Conservation (phyloP, 1,140 invertebrate species). For the Ylistrum balloti region DNA sequence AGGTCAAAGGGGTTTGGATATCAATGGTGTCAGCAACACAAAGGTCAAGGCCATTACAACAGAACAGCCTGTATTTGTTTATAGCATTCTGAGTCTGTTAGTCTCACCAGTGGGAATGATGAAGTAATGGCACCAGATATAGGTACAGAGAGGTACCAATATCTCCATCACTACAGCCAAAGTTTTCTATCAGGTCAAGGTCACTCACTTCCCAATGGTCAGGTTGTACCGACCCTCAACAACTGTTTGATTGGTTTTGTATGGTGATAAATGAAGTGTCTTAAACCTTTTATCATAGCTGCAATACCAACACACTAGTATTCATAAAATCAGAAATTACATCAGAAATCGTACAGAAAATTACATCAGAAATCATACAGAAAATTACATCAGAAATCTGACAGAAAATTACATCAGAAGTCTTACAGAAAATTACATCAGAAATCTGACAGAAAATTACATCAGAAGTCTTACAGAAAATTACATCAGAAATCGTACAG, state of each 20-base stretch:
- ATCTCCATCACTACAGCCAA: background rate
- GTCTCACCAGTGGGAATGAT: background rate
- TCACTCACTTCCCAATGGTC: background rate
- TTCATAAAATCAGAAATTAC: too few species aligned
- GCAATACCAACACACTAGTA: background rate
- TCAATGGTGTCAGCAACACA: background rate
- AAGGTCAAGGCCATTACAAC: background rate
- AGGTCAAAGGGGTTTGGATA: background rate
- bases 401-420: too few species aligned
- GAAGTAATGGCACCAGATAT: background rate
- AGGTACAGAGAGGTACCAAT: background rate
- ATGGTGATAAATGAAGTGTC: background rate
- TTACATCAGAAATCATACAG: too few species aligned
- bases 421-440: too few species aligned
- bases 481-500: too few species aligned
- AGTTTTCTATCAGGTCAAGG: background rate
- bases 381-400: too few species aligned
- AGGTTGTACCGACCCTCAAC: background rate
- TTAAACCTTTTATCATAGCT: background rate
- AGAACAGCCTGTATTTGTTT: background rate
- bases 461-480: too few species aligned
- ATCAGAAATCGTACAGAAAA: background rate
- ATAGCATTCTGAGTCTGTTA: background rate
- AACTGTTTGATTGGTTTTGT: background rate
- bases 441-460: too few species aligned